phyloP scores from a whole-genome alignment of 2,797 vertebrate genomes.

The Hipposideros larvatus region DNA sequence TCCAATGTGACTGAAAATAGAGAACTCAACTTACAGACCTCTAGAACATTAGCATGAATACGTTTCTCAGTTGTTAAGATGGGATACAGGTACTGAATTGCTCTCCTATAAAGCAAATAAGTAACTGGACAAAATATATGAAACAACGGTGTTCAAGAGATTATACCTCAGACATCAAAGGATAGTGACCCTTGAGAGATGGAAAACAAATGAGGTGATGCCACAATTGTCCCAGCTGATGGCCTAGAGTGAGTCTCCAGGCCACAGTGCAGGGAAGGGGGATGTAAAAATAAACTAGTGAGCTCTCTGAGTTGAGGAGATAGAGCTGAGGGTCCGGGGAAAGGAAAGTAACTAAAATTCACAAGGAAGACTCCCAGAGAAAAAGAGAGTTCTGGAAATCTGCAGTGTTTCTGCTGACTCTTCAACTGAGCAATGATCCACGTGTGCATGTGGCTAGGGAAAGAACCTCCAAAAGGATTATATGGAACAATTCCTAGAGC shows the following conservation, averaged over 20 bases:
- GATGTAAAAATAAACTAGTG: not conserved
- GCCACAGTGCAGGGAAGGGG: accelerated
- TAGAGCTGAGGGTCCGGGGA: not conserved
- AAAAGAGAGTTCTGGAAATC: not conserved
- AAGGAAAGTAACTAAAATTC: not conserved
- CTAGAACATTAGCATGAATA: not conserved
- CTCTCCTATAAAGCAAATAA: not conserved
- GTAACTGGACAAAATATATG: not conserved
- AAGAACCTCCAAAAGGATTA: not conserved
- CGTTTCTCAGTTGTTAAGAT: not conserved
- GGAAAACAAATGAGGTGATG: not conserved
- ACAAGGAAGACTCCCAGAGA: not conserved
- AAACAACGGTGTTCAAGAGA: not conserved
- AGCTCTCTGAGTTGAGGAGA: not conserved
- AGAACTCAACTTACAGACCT: not conserved
- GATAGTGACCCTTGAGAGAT: not conserved
- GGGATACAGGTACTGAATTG: not conserved
- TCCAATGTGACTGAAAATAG: not conserved
- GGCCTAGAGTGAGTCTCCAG: not conserved
- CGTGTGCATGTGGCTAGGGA: not conserved
- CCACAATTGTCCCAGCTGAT: not conserved
- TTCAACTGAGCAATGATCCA: not conserved
- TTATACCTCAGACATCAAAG: not conserved
- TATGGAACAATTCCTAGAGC: not conserved
- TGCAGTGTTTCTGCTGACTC: not conserved